These are phyloP conservation scores for Hylaeus volcanicus DNA, from an alignment of 1,140 invertebrate species.

Conservation along the genomic window DNA sequence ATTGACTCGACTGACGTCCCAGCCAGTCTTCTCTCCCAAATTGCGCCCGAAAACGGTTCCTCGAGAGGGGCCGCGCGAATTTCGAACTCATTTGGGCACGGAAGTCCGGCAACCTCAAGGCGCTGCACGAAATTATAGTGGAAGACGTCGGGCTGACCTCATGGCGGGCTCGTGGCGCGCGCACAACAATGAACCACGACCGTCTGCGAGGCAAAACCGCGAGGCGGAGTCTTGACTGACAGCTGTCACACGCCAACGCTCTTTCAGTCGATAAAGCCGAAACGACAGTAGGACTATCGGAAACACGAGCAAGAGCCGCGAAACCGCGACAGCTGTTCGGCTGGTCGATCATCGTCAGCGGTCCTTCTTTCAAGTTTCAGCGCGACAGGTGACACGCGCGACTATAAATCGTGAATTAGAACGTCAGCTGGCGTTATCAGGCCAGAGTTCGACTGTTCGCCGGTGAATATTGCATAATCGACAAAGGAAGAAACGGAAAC, in stretches of 20 bases:
- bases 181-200: constrained; percentile 32
- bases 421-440: constrained; percentile 38
- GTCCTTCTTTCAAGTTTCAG: constrained; percentile 18
- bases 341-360: constrained; percentile 31
- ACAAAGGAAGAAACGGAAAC: no score
- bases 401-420: constrained; percentile 59
- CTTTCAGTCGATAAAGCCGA: background rate
- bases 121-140: constrained; percentile 20
- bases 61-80: background rate
- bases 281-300: background rate
- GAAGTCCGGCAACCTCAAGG: background rate
- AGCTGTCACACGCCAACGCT: constrained; percentile 51
- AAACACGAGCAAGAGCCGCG: constrained; percentile 1
- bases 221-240: constrained; percentile 23
- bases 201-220: constrained; percentile 22
- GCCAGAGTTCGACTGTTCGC: background rate
- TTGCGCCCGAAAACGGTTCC: background rate
- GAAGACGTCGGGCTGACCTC: background rate
- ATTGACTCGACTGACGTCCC: background rate
- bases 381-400: constrained; percentile 56
- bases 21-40: background rate
- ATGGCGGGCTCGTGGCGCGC: background rate
- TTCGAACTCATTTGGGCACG: background rate
- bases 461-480: background rate
- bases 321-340: constrained; percentile 48